Evolutionary conservation across 2,113 vertebrate genomes (phyloP).

Genomic region (Otis tarda): DNA sequence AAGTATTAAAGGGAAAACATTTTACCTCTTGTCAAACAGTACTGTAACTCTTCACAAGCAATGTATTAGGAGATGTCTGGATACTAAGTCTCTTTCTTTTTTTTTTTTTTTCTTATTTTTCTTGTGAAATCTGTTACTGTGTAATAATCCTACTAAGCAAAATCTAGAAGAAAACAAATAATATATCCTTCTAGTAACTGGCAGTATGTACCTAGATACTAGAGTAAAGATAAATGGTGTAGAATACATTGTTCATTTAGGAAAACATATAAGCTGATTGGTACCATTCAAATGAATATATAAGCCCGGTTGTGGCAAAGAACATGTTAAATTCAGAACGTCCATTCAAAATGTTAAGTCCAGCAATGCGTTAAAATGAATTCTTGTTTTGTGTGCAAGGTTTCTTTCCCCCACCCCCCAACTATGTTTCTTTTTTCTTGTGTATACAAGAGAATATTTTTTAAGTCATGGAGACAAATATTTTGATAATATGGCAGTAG

Average conservation of each 20-base stretch:
- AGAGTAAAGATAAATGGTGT: background rate
- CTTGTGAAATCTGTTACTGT: background rate
- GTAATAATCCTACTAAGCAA: background rate
- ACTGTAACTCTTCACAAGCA: background rate
- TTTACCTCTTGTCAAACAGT: background rate
- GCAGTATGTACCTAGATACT: background rate
- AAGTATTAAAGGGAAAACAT: background rate
- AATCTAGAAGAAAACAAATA: background rate
- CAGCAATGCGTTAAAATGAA: background rate
- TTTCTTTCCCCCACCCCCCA: background rate
- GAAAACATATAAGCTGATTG: background rate
- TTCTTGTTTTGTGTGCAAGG: fast-evolving
- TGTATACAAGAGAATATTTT: background rate
- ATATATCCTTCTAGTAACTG: background rate
- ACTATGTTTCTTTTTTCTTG: background rate
- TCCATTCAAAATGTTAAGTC: background rate
- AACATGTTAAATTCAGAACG: background rate
- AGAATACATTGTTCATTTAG: background rate
- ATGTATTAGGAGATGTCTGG: background rate
- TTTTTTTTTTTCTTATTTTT: background rate
- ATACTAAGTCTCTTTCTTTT: background rate
- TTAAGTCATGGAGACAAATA: background rate
- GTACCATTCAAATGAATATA: background rate
- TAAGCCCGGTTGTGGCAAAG: background rate
- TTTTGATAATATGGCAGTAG: background rate